Evolutionary conservation across 2,113 vertebrate genomes (phyloP).

Genomic region (Phaethon lepturus): DNA sequence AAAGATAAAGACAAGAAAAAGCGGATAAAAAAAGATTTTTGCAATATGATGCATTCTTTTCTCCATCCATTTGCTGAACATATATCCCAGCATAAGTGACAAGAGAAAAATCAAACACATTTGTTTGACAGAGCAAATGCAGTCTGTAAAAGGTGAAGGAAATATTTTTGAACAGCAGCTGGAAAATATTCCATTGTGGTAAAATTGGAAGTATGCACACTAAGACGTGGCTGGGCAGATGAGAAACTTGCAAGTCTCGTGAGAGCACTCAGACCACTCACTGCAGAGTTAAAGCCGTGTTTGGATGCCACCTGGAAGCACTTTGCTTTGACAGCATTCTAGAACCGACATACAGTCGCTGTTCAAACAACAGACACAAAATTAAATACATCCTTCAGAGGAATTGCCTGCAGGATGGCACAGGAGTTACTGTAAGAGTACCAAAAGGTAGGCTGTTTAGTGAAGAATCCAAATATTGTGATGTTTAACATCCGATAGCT

Average conservation of each 20-base stretch:
- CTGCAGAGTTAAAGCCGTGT: background rate
- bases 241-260: background rate
- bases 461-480: background rate
- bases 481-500: background rate
- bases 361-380: background rate
- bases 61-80: background rate
- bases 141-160: background rate
- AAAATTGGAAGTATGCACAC: background rate
- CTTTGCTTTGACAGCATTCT: background rate
- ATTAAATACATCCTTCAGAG: background rate
- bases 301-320: background rate
- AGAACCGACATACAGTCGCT: background rate
- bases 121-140: background rate
- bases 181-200: background rate
- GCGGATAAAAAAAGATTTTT: background rate
- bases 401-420: background rate
- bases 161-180: background rate
- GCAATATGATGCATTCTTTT: background rate
- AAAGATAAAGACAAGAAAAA: background rate
- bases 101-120: conserved; percentile 4
- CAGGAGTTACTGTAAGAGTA: background rate
- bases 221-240: background rate
- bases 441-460: background rate
- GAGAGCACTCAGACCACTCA: background rate
- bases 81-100: background rate